Conservation (phyloP, 2,888 invertebrate species). For the Leptogaster cylindrica region DNA sequence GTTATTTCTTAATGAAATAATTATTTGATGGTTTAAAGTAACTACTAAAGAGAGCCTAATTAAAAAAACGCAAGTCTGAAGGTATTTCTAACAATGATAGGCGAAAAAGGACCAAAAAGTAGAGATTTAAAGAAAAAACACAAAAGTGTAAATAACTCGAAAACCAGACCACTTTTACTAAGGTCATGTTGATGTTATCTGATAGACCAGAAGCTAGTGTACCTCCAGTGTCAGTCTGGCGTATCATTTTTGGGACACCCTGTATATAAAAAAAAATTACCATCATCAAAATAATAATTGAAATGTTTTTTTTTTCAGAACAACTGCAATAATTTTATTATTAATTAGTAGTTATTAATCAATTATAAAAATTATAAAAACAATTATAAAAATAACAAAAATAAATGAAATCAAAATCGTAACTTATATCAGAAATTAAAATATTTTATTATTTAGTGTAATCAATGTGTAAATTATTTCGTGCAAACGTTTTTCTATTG, state of each 20-base stretch:
- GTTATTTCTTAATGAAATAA: neutral
- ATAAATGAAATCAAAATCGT: slow-evolving; percentile 20
- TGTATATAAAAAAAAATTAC: slow-evolving; percentile 16
- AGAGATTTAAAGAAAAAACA: too few species aligned
- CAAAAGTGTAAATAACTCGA: too few species aligned
- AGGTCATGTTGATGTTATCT: too few species aligned
- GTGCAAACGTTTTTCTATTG: slow-evolving; percentile 21
- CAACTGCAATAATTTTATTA: slow-evolving; percentile 1
- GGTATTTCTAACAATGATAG: too few species aligned
- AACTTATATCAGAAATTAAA: slow-evolving; percentile 1
- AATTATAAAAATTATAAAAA: too few species aligned
- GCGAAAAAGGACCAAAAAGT: too few species aligned
- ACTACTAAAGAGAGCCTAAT: too few species aligned
- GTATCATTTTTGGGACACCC: too few species aligned
- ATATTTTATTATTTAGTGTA: slow-evolving; percentile 6
- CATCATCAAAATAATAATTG: neutral
- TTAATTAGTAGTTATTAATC: slow-evolving; percentile 3
- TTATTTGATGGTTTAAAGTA: slow-evolving; percentile 20
- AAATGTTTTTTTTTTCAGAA: neutral
- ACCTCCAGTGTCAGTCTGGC: too few species aligned
- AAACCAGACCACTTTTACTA: too few species aligned
- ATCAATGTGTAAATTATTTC: neutral
- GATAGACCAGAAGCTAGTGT: too few species aligned
- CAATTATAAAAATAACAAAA: slow-evolving; percentile 13
- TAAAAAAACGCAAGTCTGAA: too few species aligned